Percentiles rank a stretch among this genome's conserved stretches.
These are phyloP conservation scores for Ctenomys sociabilis DNA, from an alignment of 2,113 vertebrate species.

Conservation along the genomic window DNA sequence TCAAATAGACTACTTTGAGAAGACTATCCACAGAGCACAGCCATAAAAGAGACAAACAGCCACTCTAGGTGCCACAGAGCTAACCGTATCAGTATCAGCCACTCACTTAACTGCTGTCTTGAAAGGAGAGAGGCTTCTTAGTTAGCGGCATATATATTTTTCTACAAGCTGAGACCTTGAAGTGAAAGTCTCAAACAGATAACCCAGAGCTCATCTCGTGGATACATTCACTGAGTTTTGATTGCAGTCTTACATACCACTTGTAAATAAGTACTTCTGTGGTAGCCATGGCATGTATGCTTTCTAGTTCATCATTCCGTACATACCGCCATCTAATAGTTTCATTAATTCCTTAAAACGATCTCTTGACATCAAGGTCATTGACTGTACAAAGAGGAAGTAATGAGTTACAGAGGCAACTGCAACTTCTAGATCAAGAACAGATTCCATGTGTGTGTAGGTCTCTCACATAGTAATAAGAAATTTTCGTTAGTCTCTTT, in stretches of 20 bases:
- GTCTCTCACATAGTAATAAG: background rate
- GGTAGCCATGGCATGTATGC: background rate
- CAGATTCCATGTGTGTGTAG: background rate
- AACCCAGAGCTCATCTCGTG: background rate
- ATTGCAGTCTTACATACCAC: constrained; percentile 51
- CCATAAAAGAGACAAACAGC: constrained; percentile 51
- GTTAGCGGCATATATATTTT: constrained; percentile 51
- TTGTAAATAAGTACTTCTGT: constrained; percentile 20
- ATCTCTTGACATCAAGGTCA: background rate
- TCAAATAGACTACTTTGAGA: constrained; percentile 8
- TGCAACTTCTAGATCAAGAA: constrained; percentile 33
- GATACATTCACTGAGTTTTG: constrained; percentile 39
- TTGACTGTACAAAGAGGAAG: background rate
- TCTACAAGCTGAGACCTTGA: constrained; percentile 27
- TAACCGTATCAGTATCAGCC: background rate
- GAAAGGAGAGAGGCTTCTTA: constrained; percentile 23
- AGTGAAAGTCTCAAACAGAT: constrained; percentile 48
- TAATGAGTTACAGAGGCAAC: constrained; percentile 6
- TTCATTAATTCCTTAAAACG: background rate
- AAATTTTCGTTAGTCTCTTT: background rate
- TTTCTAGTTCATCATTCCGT: constrained; percentile 48
- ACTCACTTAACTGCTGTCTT: constrained; percentile 42
- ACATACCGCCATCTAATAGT: background rate
- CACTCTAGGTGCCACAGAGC: background rate
- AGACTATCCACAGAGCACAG: background rate